phyloP scores from a whole-genome alignment of 2,888 invertebrate genomes.

The Euplagia quadripunctaria region DNA sequence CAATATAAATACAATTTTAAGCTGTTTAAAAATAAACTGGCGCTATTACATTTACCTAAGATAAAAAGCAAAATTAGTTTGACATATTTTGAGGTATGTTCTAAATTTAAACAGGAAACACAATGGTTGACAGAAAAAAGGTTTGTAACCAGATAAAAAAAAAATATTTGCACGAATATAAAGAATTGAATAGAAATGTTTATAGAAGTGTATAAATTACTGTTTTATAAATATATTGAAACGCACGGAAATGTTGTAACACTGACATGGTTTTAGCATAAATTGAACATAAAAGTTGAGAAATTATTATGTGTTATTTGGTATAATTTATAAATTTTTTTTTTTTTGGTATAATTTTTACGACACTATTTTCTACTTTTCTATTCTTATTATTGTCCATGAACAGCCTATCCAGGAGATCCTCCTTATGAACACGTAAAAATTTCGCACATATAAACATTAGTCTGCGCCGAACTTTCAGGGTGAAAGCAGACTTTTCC shows the following conservation, averaged over 20 bases:
- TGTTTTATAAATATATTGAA: background rate
- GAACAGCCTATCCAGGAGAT: background rate
- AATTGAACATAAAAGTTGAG: background rate
- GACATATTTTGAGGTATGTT: no score
- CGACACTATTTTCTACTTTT: background rate
- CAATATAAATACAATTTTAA: no score
- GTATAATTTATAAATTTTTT: background rate
- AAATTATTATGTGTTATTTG: background rate
- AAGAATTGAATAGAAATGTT: background rate
- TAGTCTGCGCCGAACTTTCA: background rate
- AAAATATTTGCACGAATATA: background rate
- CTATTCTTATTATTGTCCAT: background rate
- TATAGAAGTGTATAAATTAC: background rate
- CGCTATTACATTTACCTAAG: no score
- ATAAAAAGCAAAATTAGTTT: no score
- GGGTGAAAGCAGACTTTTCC: background rate
- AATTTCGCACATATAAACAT: background rate
- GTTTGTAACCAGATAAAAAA: background rate
- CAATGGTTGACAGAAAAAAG: no score
- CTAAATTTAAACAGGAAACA: no score
- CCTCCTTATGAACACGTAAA: no score
- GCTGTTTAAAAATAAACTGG: no score
- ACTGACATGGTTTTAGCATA: background rate
- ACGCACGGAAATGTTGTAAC: background rate
- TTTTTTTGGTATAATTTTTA: no score